Percentiles rank a stretch among this genome's conserved stretches.
These are phyloP conservation scores for Stichopus horrens DNA, from an alignment of 53 echinoderm and acorn worm species.

Conservation along the genomic window DNA sequence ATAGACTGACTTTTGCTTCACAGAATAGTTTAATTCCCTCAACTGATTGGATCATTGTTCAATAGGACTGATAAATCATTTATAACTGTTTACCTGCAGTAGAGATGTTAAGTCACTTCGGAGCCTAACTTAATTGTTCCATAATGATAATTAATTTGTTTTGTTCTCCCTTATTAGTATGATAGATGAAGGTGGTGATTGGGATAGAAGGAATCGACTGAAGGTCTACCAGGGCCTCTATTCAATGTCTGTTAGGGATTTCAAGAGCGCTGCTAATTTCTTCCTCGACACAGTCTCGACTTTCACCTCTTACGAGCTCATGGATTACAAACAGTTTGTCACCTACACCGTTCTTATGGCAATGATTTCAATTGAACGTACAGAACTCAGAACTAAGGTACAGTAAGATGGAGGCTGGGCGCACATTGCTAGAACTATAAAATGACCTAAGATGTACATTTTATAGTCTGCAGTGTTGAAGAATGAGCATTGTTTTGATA, in stretches of 20 bases:
- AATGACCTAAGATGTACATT: too few species aligned
- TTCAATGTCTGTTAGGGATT: conserved; percentile 82
- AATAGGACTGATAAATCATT: too few species aligned
- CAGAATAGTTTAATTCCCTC: too few species aligned
- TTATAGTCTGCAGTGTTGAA: too few species aligned
- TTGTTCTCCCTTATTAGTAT: conserved; percentile 60
- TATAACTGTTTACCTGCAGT: too few species aligned
- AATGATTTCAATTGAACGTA: conserved; percentile 91
- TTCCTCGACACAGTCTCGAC: conserved; percentile 98
- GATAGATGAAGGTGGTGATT: conserved; percentile 99
- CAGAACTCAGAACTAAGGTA: conserved; percentile 91
- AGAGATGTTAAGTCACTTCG: too few species aligned
- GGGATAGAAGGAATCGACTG: conserved; percentile 96
- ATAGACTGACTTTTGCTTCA: too few species aligned
- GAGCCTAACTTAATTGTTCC: too few species aligned
- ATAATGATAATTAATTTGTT: background rate
- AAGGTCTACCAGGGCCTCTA: conserved; percentile 96
- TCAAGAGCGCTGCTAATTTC: conserved; percentile 83
- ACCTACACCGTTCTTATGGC: conserved; percentile 84
- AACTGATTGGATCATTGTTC: too few species aligned
- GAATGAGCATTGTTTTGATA: too few species aligned
- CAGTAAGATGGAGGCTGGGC: too few species aligned
- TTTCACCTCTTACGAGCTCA: conserved; percentile 98
- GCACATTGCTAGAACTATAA: too few species aligned
- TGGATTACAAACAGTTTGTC: conserved; percentile 98